Conservation (phyloP, 2,113 vertebrate species). For the Caretta caretta region DNA sequence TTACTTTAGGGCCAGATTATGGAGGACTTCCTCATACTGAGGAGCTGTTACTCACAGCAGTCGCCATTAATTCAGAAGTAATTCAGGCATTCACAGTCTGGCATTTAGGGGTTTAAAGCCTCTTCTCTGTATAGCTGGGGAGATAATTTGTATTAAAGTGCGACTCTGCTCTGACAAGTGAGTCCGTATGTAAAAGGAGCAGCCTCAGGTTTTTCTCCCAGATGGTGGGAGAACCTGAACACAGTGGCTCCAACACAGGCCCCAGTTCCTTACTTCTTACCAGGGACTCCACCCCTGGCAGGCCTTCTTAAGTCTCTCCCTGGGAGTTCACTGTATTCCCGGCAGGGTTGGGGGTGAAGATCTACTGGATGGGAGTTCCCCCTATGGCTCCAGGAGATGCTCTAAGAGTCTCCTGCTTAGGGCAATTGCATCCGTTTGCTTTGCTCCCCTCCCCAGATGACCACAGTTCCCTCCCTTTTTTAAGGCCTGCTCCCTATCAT, state of each 20-base stretch:
- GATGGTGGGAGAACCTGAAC: neutral
- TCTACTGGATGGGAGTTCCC: neutral
- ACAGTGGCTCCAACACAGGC: neutral
- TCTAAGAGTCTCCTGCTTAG: neutral
- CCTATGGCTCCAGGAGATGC: neutral
- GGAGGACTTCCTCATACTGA: rapidly evolving
- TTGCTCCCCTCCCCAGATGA: neutral
- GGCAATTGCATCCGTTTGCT: neutral
- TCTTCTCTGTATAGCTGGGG: neutral
- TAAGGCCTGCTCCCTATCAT: neutral
- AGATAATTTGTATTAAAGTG: rapidly evolving
- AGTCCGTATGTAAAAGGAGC: neutral
- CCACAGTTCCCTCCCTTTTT: neutral
- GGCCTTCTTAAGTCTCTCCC: neutral
- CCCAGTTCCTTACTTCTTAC: neutral
- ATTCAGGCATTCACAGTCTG: rapidly evolving
- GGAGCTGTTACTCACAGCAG: neutral
- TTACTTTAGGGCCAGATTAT: rapidly evolving
- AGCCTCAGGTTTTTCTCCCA: neutral
- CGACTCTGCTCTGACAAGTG: neutral
- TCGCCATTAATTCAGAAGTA: no score
- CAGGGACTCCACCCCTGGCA: neutral
- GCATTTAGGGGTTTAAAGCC: rapidly evolving
- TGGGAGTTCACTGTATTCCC: neutral
- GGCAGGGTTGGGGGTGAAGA: neutral